phyloP scores from a whole-genome alignment of 2,888 invertebrate genomes.

The Netelia melanura region DNA sequence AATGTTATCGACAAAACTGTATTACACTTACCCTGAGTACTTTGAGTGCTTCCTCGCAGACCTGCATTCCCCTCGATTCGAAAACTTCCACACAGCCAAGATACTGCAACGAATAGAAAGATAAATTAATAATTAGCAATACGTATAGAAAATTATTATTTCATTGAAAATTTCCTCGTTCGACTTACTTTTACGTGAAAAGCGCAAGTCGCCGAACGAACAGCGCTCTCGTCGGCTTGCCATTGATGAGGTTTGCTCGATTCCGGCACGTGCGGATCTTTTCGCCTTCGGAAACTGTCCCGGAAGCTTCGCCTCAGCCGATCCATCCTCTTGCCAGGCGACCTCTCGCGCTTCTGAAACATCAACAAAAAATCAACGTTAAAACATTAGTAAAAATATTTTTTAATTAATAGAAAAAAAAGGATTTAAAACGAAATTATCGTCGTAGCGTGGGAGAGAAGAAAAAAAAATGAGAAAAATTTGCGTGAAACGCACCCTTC shows the following conservation, averaged over 20 bases:
- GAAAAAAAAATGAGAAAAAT: slow-evolving; percentile 25
- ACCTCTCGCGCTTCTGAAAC: slow-evolving; percentile 88
- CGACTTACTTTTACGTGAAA: slow-evolving; percentile 94
- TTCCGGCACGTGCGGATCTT: slow-evolving; percentile 93
- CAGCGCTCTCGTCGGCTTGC: slow-evolving; percentile 99
- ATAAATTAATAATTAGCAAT: background rate
- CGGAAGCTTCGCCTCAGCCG: slow-evolving; percentile 95
- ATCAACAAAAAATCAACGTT: slow-evolving; percentile 45
- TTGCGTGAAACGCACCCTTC: slow-evolving; percentile 2
- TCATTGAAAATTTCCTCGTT: too few species aligned
- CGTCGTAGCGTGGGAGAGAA: background rate
- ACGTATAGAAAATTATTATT: too few species aligned
- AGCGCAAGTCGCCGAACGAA: slow-evolving; percentile 97
- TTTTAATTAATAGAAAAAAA: background rate
- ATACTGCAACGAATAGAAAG: slow-evolving; percentile 87
- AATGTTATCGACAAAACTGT: background rate
- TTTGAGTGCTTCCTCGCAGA: slow-evolving; percentile 99
- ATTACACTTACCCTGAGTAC: slow-evolving; percentile 92
- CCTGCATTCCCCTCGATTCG: slow-evolving; percentile 99
- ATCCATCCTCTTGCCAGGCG: slow-evolving; percentile 93
- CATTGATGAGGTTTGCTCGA: slow-evolving; percentile 98
- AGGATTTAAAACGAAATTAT: background rate
- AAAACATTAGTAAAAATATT: background rate
- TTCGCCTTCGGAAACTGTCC: slow-evolving; percentile 96
- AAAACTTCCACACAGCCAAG: slow-evolving; percentile 99